Base-by-base conservation (phyloP, 1,140 invertebrate genomes). In the Trachelipus rathkii region DNA sequence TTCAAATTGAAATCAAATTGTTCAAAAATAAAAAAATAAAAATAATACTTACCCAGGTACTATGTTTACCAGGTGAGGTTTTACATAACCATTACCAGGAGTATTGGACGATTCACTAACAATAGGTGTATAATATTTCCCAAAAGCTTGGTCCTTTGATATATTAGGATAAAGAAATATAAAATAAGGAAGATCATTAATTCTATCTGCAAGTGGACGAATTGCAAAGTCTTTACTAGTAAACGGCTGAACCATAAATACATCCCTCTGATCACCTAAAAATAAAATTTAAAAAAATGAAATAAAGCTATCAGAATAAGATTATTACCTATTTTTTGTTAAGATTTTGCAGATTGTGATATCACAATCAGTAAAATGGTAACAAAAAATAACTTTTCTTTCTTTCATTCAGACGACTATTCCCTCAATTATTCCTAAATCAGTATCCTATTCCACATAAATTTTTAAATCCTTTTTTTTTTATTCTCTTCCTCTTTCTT, bases 191-290 rank as follows among this genome's bases (percentile, higher is more conserved):
- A 98, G 86, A 85, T 98, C 96, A 43, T 91, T 91, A 73, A 97
- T 90, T 21, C 95, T 86, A 85, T 98, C 95, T 0, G 95, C 94
- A 44, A 98, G 86, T 53, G 91, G 91, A 44, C 95, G 87, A 78
- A 97, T 96, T 44, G 90, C 88, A 84, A 98, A 94, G 85, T 98
- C 95, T 83, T 94, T 93, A 9, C 91, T 91, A 0, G 93, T 95
- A 85, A 96, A 98, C 3, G 96, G 96, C 84, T 95, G 92, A 0
- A 95, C 85, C 88, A 93, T 95, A 82, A 93, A 92, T 0, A 95
- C 92, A 83, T 93, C 91, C 0, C 86, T 85, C 81, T 88, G 86
- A 50, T 76, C 74, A 71, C 67, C 74, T 19, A 13, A 3, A 44
- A 50, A 44, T 33, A 73, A 70, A 23, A n/a, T n/a, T n/a, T 11